Conservation (phyloP, 35 echinoderm and acorn worm genomes). For the Diadema setosum region DNA sequence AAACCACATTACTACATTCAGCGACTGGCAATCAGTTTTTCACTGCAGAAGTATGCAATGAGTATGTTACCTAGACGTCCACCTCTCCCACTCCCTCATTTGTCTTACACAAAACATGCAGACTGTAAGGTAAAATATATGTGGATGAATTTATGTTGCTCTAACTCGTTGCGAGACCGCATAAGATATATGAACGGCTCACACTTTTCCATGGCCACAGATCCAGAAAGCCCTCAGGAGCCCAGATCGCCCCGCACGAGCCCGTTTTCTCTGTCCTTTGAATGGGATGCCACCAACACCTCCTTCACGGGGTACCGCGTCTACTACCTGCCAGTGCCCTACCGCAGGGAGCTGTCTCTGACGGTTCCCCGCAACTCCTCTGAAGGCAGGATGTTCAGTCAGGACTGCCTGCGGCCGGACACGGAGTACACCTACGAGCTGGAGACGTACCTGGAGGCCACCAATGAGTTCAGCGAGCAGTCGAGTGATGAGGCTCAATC, state of each 20-base stretch:
- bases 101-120: too few relatives aligned
- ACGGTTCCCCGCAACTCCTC: neutral
- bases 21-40: too few relatives aligned
- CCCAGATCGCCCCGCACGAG: neutral
- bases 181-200: too few relatives aligned
- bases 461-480: neutral
- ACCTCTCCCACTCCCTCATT: too few relatives aligned
- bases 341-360: neutral
- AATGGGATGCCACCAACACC: neutral
- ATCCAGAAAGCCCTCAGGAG: neutral
- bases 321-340: neutral
- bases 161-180: too few relatives aligned
- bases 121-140: too few relatives aligned
- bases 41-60: too few relatives aligned
- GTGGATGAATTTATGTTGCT: too few relatives aligned
- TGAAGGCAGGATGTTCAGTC: neutral
- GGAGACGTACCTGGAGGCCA: neutral
- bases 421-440: neutral
- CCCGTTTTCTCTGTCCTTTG: neutral
- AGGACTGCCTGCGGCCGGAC: neutral
- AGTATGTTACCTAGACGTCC: too few relatives aligned
- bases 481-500: neutral
- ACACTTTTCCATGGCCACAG: neutral
- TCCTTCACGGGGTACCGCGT: neutral
- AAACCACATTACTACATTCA: too few relatives aligned